Evolutionary conservation across 2,113 vertebrate genomes (phyloP), one percentile per base, ranked within the genome.

Genomic region (Baryphthengus martii): DNA sequence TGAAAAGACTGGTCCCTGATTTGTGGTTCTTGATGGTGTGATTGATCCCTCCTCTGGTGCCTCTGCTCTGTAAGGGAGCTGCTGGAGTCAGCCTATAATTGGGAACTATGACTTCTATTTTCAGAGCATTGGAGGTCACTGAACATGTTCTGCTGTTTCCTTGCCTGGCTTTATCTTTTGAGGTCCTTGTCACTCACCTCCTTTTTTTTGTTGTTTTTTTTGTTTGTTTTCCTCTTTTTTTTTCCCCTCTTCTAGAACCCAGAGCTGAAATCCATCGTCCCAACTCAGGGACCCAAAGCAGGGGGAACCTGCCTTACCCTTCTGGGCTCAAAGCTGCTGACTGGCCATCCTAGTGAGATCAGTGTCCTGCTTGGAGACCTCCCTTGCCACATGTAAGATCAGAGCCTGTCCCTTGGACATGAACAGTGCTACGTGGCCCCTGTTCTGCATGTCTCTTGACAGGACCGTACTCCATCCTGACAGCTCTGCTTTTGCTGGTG

Each of bases 221-320:
- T 45, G 18, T 65, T 16, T 18, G 24, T 25, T 17, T 2, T 5
- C 10, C 10, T 2, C 9, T 17, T 11, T 6, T 10, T 13, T 1
- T 31, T 29, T 15, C 3, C 11, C 6, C 20, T 55, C 52, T 88
- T 87, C 31, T 91, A 99, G 99, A 98, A 99, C 88, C 99, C 99
- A 3, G 97, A 98, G 94, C 97, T 99, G 96, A 98, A 97, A 82
- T 98, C 98, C 20, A 97, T 99, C 80, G 97, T 97, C 76, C 99
- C 99, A 13, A 95, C 97, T 74, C 98, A 97, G 28, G 99, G 99
- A 11, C 99, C 99, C 61, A 98, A 98, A 95, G 99, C 99, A 0
- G 99, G 99, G 44, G 99, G 99, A 65, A 99, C 99, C 17, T 96
- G 91, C 55, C 98, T 99, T 29, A 99, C 98, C 4, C 98, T 99